phyloP scores from a whole-genome alignment of 2,113 vertebrate species.

The Ornithorhynchus anatinus region DNA sequence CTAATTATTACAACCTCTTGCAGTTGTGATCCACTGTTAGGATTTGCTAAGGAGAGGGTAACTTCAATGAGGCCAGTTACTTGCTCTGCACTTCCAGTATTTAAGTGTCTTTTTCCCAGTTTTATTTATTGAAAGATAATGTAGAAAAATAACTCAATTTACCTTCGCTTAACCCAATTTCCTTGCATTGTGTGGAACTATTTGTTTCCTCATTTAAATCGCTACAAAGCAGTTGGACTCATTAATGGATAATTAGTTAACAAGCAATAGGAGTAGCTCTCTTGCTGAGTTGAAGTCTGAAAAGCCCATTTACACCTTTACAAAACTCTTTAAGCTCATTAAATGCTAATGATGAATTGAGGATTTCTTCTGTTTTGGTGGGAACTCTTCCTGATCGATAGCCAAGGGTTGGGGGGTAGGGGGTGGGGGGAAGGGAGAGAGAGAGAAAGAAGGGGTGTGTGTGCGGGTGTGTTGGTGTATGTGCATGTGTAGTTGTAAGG shows the following conservation, averaged over 20 bases:
- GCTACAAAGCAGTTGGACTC: constrained; percentile 36
- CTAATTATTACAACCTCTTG: too few relatives aligned
- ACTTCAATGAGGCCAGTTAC: neutral
- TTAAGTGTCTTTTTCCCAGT: neutral
- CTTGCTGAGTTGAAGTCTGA: constrained; percentile 45
- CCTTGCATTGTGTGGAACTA: constrained; percentile 37
- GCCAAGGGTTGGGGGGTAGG: neutral
- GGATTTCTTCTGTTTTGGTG: constrained; percentile 29
- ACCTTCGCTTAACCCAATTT: constrained; percentile 37
- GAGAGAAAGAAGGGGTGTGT: too few relatives aligned
- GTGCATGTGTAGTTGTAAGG: neutral
- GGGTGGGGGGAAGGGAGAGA: too few relatives aligned
- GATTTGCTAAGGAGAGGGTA: too few relatives aligned
- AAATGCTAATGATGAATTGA: constrained; percentile 32
- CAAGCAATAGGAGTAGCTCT: constrained; percentile 19
- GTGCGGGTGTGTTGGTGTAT: too few relatives aligned
- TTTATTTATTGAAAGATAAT: neutral
- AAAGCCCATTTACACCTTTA: constrained; percentile 45
- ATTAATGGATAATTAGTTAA: constrained; percentile 51
- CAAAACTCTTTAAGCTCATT: constrained; percentile 15
- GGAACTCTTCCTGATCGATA: constrained; percentile 38
- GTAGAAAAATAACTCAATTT: constrained; percentile 4
- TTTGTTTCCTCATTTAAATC: constrained; percentile 29
- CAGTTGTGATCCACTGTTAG: too few relatives aligned
- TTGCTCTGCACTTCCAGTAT: neutral